Percentiles rank a stretch among this genome's conserved stretches.
Evolutionary conservation across 2,797 vertebrate species (phyloP).

Genomic region (Protonibea diacanthus): DNA sequence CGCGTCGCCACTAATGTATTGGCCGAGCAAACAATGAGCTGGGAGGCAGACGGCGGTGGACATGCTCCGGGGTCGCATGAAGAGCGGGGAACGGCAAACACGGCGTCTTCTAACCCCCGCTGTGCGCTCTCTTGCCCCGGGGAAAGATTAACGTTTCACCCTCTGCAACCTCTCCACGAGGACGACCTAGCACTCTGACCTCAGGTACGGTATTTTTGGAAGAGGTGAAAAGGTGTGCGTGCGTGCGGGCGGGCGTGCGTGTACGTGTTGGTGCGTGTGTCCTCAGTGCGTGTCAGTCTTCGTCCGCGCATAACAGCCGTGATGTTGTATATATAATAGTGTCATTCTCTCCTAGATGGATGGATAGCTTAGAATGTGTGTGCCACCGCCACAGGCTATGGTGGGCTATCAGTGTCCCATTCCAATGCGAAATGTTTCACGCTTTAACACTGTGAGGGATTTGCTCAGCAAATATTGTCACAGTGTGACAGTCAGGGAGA

Average conservation of each 20-base stretch:
- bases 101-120: constrained; percentile 36
- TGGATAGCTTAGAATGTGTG: constrained; percentile 44
- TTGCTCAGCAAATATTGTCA: constrained; percentile 86
- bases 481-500: constrained; percentile 78
- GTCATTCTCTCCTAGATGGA: constrained; percentile 55
- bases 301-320: neutral
- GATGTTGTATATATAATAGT: constrained; percentile 53
- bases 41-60: constrained; percentile 77
- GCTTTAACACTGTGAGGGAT: constrained; percentile 85
- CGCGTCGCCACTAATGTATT: constrained; percentile 83
- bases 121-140: constrained; percentile 31
- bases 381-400: constrained; percentile 64
- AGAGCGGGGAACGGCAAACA: constrained; percentile 52
- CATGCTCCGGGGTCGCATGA: constrained; percentile 70
- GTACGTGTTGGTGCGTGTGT: neutral
- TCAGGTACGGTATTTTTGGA: constrained; percentile 76
- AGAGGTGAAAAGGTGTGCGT: neutral
- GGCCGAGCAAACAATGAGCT: constrained; percentile 83
- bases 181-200: constrained; percentile 65
- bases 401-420: constrained; percentile 86
- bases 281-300: neutral
- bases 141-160: constrained; percentile 59
- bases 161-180: constrained; percentile 38
- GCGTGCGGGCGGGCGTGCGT: neutral
- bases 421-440: constrained; percentile 86